Percentiles rank a stretch among this genome's conserved stretches.
Evolutionary conservation across 2,113 vertebrate species (phyloP).

Genomic region (Phaethon lepturus): DNA sequence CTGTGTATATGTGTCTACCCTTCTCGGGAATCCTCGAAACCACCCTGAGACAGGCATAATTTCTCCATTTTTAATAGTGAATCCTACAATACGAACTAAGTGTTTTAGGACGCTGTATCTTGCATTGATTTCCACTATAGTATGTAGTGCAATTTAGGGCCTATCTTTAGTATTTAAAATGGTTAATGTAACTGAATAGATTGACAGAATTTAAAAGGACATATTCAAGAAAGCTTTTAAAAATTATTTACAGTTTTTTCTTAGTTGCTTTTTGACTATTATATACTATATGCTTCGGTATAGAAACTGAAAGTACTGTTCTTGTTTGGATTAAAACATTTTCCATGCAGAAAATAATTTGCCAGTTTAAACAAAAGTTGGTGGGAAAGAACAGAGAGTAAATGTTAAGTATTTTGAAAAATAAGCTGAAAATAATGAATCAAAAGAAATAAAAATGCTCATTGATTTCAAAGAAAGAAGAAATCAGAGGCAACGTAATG

Average conservation of each 20-base stretch:
- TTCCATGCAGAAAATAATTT: not conserved
- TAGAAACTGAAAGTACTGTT: not conserved
- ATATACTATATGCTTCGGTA: not conserved
- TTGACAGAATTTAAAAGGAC: not conserved
- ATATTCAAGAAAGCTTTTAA: not conserved
- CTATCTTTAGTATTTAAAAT: not conserved
- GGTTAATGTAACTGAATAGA: not conserved
- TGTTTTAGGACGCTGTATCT: not conserved
- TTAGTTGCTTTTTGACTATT: not conserved
- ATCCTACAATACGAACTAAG: not conserved
- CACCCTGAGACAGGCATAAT: too few relatives aligned
- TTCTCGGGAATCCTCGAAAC: too few relatives aligned
- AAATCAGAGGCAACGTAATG: not conserved
- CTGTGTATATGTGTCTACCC: too few relatives aligned
- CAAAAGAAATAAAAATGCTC: not conserved
- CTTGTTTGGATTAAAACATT: not conserved
- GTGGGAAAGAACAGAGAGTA: accelerated
- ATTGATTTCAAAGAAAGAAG: not conserved
- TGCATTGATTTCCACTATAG: not conserved
- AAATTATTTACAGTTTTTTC: not conserved
- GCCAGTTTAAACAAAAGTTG: not conserved
- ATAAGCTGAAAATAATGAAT: not conserved
- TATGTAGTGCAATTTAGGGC: not conserved
- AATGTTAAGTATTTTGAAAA: not conserved
- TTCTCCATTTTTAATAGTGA: not conserved